Conservation (phyloP, 2,797 vertebrate species). For the Sebastes variabilis region DNA sequence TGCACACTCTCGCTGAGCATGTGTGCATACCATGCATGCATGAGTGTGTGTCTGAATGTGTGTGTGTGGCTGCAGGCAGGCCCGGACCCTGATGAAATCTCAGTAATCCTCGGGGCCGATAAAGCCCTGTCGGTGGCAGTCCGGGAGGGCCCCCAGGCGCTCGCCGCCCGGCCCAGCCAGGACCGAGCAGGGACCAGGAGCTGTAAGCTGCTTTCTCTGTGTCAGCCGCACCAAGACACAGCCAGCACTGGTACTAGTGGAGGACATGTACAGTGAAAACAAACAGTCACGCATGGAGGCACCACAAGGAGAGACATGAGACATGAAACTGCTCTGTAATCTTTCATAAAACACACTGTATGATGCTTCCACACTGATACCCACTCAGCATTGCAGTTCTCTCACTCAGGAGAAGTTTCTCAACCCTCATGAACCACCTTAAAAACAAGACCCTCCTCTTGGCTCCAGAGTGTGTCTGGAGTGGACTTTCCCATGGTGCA, state of each 20-base stretch:
- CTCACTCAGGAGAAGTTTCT: background rate
- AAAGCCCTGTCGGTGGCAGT: conserved; percentile 72
- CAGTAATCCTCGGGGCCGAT: conserved; percentile 70
- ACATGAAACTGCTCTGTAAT: background rate
- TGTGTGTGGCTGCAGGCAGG: conserved; percentile 33
- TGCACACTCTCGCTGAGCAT: background rate
- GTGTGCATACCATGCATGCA: conserved; percentile 28
- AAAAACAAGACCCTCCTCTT: conserved; percentile 67
- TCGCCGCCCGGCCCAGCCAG: conserved; percentile 53
- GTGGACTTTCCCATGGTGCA: conserved; percentile 7
- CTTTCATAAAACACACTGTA: background rate
- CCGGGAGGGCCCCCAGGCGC: conserved; percentile 70
- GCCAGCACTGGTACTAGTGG: conserved; percentile 45
- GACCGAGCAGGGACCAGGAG: conserved; percentile 63
- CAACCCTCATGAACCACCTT: conserved; percentile 64
- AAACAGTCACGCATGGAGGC: background rate
- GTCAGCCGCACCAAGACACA: conserved; percentile 79
- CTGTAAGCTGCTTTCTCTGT: conserved; percentile 84
- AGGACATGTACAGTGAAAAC: background rate
- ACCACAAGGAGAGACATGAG: background rate
- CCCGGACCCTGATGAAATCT: conserved; percentile 63
- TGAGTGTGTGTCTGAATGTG: conserved; percentile 10
- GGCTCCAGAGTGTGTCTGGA: background rate
- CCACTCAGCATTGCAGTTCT: conserved; percentile 2
- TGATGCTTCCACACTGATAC: background rate